Base-by-base conservation (phyloP, 2,888 invertebrate species). In the Palloptera scutellata region DNA sequence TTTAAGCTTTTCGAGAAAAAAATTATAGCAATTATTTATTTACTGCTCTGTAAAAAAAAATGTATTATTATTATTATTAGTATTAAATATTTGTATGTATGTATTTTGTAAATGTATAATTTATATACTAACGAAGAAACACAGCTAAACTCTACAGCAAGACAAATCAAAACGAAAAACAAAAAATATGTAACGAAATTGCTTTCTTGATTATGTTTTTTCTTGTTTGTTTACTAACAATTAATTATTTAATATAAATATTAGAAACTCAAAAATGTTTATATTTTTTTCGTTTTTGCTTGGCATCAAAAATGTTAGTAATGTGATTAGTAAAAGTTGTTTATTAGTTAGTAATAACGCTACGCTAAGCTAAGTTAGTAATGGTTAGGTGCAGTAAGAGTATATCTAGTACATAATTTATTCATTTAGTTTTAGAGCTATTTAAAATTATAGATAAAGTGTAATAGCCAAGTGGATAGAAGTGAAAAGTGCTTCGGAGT, bases 81-180 rank as follows among this genome's bases (percentile, higher is more conserved):
- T 17, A 53, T 17, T 40, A 51, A 13, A 61, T 61, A 52, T 59
- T 30, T 51, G n/a, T 60, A 51, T 41, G 17, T 61, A 60, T 53
- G 19, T 52, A 58, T 57, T 40, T 62, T 41, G 40, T 68, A 70
- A 68, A 64, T 62, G 68, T 70, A 67, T 66, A 30, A 30, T 64
- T 61, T 64, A n/a, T 66, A 64, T 58, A 58, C 48, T 64, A 65
- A 69, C 68, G 57, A 64, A 61, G 64, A 67, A 72, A 70, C 69
- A 71, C 65, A 72, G 74, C 70, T 71, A 74, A 71, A 72, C 72
- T 71, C 75, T 76, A 77, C 78, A 72, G 78, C 79, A 76, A 76
- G 78, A 73, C 57, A 65, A 19, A 59, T 41, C 19, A 43, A 61
- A 54, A 59, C 41, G 59, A 58, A 20, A 68, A 45, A 51, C 9